A percentile compares a stretch with the other conserved stretches of the same genome.
These are phyloP conservation scores for Salmo trutta DNA, from an alignment of 2,797 vertebrate species.

Conservation along the genomic window DNA sequence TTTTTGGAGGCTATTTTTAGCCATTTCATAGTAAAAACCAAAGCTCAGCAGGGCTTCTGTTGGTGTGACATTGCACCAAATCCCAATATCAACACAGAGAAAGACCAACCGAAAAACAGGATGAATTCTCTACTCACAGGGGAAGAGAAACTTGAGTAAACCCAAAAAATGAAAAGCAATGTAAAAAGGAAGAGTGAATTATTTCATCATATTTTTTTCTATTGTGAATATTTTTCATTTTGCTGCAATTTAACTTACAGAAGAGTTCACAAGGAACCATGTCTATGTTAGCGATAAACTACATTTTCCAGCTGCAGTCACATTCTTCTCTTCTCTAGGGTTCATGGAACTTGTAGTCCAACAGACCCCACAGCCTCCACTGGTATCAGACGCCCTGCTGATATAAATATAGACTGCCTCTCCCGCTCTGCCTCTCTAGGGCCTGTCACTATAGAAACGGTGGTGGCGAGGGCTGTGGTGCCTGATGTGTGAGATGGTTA, in stretches of 20 bases:
- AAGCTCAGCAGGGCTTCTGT: constrained; percentile 35
- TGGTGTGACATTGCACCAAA: constrained; percentile 44
- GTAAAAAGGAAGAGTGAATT: neutral
- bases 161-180: constrained; percentile 5
- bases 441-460: constrained; percentile 45
- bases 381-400: neutral
- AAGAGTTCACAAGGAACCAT: neutral
- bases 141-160: neutral
- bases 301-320: neutral
- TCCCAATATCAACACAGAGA: constrained; percentile 15
- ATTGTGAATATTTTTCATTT: neutral
- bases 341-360: constrained; percentile 1
- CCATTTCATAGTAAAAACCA: constrained; percentile 28
- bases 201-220: neutral
- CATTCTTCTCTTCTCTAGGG: neutral
- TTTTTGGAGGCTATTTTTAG: constrained; percentile 50
- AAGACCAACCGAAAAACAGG: neutral
- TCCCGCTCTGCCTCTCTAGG: constrained; percentile 38
- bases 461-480: constrained; percentile 4
- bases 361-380: neutral
- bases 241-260: neutral
- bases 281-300: neutral
- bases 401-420: constrained; percentile 33
- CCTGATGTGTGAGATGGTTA: constrained; percentile 26
- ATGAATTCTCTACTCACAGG: neutral